Conservation (phyloP, 2,113 vertebrate genomes). For the Xenopus laevis region DNA sequence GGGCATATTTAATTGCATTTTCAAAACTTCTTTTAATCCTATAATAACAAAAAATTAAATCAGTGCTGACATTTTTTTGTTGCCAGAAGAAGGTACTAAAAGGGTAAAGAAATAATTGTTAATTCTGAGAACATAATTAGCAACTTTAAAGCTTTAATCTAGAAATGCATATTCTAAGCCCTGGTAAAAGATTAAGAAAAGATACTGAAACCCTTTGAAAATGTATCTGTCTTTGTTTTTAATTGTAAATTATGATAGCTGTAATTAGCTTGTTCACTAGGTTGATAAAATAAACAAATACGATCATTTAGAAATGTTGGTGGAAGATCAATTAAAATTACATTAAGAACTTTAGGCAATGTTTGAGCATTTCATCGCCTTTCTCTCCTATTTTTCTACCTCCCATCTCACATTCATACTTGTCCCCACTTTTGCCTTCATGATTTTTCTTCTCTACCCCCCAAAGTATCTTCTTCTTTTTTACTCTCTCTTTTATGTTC, state of each 20-base stretch:
- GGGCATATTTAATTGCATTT: slow-evolving; percentile 80
- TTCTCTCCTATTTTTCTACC: neutral
- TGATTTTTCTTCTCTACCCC: too few species aligned
- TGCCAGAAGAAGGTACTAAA: slow-evolving; percentile 83
- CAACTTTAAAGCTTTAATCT: slow-evolving; percentile 83
- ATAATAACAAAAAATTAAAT: slow-evolving; percentile 85
- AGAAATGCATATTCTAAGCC: slow-evolving; percentile 77
- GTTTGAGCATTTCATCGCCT: neutral
- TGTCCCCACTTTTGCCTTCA: neutral
- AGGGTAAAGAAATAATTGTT: slow-evolving; percentile 84
- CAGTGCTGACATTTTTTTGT: slow-evolving; percentile 80
- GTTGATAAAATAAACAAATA: slow-evolving; percentile 74
- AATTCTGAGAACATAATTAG: slow-evolving; percentile 83
- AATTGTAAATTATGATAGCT: slow-evolving; percentile 76
- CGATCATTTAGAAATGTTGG: slow-evolving; percentile 61
- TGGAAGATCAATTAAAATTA: slow-evolving; percentile 58
- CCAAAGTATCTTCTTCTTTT: too few species aligned
- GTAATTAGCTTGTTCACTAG: slow-evolving; percentile 74
- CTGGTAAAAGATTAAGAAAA: slow-evolving; percentile 77
- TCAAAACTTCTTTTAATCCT: slow-evolving; percentile 81
- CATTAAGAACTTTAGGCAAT: slow-evolving; percentile 44
- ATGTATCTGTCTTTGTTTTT: slow-evolving; percentile 75
- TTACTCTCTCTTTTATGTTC: too few species aligned
- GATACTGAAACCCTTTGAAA: slow-evolving; percentile 78
- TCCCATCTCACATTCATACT: too few species aligned